A percentile compares a stretch with the other conserved stretches of the same genome.
Evolutionary conservation across 2,113 vertebrate species (phyloP).

Genomic region (Orthonyx spaldingii): DNA sequence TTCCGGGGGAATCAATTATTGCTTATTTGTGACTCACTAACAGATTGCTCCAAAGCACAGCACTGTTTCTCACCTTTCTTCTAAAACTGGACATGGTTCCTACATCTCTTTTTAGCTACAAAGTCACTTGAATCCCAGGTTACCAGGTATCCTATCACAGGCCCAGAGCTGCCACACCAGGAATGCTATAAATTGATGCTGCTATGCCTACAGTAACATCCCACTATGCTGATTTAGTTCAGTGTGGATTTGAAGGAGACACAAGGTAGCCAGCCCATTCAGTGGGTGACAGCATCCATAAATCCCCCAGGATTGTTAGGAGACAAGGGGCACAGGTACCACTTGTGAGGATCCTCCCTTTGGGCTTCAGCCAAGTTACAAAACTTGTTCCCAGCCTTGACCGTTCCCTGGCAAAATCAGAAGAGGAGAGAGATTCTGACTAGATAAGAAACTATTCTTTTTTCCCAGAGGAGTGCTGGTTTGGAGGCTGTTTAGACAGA

Average conservation of each 20-base stretch:
- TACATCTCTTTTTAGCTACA: not conserved
- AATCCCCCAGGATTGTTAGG: not conserved
- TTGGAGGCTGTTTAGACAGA: slow-evolving; percentile 2
- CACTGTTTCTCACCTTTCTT: not conserved
- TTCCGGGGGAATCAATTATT: not conserved
- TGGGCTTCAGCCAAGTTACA: not conserved
- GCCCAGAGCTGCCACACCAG: not conserved
- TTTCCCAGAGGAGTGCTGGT: not conserved
- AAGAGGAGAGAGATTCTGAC: not conserved
- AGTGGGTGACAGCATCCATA: not conserved
- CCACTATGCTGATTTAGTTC: not conserved
- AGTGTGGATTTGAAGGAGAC: not conserved
- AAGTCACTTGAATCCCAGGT: not conserved
- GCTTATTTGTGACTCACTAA: not conserved
- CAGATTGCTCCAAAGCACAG: not conserved
- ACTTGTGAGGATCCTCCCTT: not conserved
- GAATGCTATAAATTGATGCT: not conserved
- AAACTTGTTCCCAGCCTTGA: not conserved
- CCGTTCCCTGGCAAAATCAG: not conserved
- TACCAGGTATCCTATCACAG: not conserved
- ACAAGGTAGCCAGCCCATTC: not conserved
- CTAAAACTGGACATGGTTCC: fast-evolving
- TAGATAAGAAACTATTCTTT: not conserved
- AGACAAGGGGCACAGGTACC: not conserved
- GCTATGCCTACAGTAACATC: not conserved